Base-by-base conservation (phyloP, 2,113 vertebrate genomes). In the Chionomys nivalis region DNA sequence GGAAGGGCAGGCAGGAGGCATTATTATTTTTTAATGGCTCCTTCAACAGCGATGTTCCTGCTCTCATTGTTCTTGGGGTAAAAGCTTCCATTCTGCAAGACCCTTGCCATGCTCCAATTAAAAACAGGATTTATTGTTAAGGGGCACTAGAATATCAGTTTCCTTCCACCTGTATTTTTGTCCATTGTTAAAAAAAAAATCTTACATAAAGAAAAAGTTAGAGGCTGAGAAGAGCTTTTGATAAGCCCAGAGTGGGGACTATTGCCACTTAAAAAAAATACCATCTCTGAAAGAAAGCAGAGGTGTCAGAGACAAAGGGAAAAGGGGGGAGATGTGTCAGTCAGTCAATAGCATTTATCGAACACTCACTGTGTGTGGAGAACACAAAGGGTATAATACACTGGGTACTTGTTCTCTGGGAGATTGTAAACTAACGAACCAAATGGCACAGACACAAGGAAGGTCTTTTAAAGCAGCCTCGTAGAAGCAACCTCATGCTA, bases 121-220 rank as follows among this genome's bases (percentile, higher is more conserved):
- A 96, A 97, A 96, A 77, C 82, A 92, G 77, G 72, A 86, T 91
- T 95, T 93, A 82, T 96, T 87, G 95, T 98, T 63, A 93, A 89
- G 73, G 78, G 55, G 31, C 85, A 72, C 83, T 65, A 87, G 89
- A 93, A 90, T 90, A 94, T 79, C 52, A 1, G 85, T 94, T 97
- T 97, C 89, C 83, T 95, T 96, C 90, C 55, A 96, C 92, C 87
- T 97, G 58, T 79, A 94, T 95, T 94, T 55, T 97, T 96, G 90
- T 68, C 94, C 96, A 94, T 91, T 97, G 95, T 97, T 89, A 91
- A 65, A 52, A 55, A 47, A 86, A 58, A 72, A 97, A 94, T 55
- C 90, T 98, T 98, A 98, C 96, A 96, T 97, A 97, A 98, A 98
- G 97, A 96, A 97, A 96, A 91, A 96, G 44, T 94, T 98, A 13